These are phyloP conservation scores for Phytoseiulus persimilis DNA, from an alignment of 2,888 invertebrate species.

Conservation along the genomic window DNA sequence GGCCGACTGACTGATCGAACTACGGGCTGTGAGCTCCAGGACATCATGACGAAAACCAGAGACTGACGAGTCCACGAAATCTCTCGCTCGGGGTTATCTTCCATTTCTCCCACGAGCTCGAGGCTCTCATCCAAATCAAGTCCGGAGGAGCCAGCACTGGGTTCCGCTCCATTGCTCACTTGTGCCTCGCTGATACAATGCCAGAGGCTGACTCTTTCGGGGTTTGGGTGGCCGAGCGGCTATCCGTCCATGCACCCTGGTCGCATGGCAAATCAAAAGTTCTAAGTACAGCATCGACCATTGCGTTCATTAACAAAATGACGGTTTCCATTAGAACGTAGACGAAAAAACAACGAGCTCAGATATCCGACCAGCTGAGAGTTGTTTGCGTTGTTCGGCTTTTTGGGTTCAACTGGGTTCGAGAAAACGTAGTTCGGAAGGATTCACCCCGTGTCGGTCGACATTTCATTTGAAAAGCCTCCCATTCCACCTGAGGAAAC, in stretches of 20 bases:
- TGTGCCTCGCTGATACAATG: neutral
- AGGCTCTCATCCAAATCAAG: neutral
- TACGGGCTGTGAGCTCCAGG: neutral
- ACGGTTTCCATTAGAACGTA: neutral
- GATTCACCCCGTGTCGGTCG: too few relatives aligned
- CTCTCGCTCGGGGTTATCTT: neutral
- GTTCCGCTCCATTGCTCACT: neutral
- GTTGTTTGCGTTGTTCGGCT: too few relatives aligned
- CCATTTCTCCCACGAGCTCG: neutral
- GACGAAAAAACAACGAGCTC: neutral
- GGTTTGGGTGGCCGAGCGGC: neutral
- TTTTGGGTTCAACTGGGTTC: too few relatives aligned
- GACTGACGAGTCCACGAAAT: neutral
- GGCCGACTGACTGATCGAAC: neutral
- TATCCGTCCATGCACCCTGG: neutral
- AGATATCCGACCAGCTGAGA: too few relatives aligned
- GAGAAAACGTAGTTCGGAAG: too few relatives aligned
- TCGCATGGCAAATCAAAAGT: neutral
- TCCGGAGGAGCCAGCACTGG: neutral
- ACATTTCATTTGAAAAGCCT: too few relatives aligned
- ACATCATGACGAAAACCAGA: neutral
- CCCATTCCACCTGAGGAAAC: too few relatives aligned
- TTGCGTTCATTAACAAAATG: neutral
- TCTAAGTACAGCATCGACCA: neutral
- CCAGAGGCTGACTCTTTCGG: neutral